These are phyloP conservation scores for Lacerta bilineata DNA, from an alignment of 2,797 vertebrate species.

Conservation along the genomic window DNA sequence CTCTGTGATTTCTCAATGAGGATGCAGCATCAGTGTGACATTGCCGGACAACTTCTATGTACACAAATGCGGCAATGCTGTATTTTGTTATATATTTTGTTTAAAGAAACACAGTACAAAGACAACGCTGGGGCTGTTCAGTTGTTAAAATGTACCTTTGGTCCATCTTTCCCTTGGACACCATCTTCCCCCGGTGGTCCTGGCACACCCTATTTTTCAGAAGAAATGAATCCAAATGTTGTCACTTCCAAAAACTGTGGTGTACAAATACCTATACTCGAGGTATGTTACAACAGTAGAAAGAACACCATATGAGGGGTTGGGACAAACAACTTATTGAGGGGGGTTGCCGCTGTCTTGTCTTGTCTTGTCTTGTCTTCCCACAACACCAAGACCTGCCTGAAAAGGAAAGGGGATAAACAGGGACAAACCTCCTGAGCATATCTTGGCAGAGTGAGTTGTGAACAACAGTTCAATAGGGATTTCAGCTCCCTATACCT, in stretches of 20 bases:
- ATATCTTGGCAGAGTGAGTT: not conserved
- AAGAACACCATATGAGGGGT: not conserved
- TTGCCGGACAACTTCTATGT: not conserved
- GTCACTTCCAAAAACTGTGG: not conserved
- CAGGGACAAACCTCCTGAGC: not conserved
- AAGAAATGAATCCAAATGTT: constrained; percentile 57
- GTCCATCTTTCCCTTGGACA: constrained; percentile 92
- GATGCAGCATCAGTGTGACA: not conserved
- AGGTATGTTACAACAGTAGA: not conserved
- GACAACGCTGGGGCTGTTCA: not conserved
- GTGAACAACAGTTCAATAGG: not conserved
- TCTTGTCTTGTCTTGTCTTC: not conserved
- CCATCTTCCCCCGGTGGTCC: constrained; percentile 94
- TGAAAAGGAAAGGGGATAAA: not conserved
- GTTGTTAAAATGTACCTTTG: constrained; percentile 85
- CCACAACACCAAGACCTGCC: not conserved
- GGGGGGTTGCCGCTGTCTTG: not conserved
- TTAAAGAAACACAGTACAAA: constrained; percentile 1
- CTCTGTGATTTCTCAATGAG: not conserved
- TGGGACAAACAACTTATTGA: not conserved
- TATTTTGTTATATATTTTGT: not conserved
- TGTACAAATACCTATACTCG: not conserved
- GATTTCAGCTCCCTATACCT: not conserved
- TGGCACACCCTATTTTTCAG: constrained; percentile 85
- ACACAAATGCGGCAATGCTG: not conserved